Evolutionary conservation across 2,888 invertebrate species (phyloP), one percentile per base, ranked within the genome.

Genomic region (Brachyptera risi): DNA sequence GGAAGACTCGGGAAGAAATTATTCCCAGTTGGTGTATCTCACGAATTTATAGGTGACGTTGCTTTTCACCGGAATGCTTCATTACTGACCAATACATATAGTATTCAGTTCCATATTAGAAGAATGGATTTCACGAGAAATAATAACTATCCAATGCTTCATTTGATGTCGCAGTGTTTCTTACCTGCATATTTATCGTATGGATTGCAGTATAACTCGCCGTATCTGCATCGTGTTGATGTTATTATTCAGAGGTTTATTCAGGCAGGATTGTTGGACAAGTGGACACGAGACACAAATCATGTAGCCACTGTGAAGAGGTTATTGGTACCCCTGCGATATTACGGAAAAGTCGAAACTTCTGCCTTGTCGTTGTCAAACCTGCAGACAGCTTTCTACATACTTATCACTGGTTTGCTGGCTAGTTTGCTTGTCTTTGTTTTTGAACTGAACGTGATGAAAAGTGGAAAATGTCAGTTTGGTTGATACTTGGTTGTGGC

Each of bases 101-200:
- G n/a, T n/a, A 24, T 24, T 9, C 47, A 13, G 11, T 47, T 21
- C 47, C 4, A 5, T 1, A 24, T 47, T n/a, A 21, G 24, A 9
- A 23, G n/a, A n/a, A 7, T 24, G 3, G 24, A 9, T 2, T 4
- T 7, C 7, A 4, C 21, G n/a, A 7, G n/a, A n/a, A 24, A 9
- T 7, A 21, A 73, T 38, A 75, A 75, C 23, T 64, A 68, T 23
- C 71, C 73, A 3, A 60, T 74, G 31, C 61, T 80, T n/a, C 78
- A 80, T 66, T 69, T 79, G 0, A 72, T 77, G 1, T 61, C 70
- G 0, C 76, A 80, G 56, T 79, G 80, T 65, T 77, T 78, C 0
- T 68, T 72, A 27, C 69, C 71, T 1, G 76, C 73, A 67, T 74
- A 74, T 63, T 65, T 80, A 4, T 68, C 76, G 0, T 80, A 77